These are phyloP conservation scores for Callaeas wilsoni DNA, from an alignment of 2,113 vertebrate species.

Conservation along the genomic window DNA sequence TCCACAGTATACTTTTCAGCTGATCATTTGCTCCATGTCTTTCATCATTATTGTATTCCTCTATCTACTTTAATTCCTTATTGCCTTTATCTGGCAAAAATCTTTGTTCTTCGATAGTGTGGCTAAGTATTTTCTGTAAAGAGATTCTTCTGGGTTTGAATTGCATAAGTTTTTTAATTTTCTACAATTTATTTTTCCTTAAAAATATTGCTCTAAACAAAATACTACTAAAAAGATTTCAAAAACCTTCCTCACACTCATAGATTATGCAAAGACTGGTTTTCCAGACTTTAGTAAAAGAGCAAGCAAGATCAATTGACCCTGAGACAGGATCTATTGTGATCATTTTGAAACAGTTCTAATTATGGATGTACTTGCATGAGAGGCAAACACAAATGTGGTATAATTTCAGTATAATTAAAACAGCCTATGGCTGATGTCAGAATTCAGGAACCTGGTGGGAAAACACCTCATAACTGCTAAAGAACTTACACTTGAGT, in stretches of 20 bases:
- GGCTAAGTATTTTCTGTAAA: not conserved
- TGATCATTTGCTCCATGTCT: not conserved
- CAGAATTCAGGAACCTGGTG: not conserved
- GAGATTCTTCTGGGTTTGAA: accelerated
- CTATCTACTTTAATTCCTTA: not conserved
- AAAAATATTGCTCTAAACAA: not conserved
- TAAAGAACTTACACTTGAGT: not conserved
- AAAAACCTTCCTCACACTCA: not conserved
- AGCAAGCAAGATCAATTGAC: not conserved
- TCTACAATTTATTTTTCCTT: not conserved
- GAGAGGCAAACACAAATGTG: not conserved
- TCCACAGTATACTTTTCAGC: not conserved
- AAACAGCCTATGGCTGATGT: not conserved
- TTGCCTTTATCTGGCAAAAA: not conserved
- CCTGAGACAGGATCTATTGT: not conserved
- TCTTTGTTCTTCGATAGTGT: not conserved
- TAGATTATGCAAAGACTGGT: not conserved
- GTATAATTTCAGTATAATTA: not conserved
- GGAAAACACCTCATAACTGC: not conserved
- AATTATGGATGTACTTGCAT: not conserved
- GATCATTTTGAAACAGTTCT: not conserved
- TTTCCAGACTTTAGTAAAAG: not conserved
- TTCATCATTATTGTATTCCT: not conserved
- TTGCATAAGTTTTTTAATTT: accelerated
- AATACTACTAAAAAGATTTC: not conserved